Evolutionary conservation across 2,888 invertebrate genomes (phyloP), one percentile per base, ranked within the genome.

Genomic region (Onthophagus sagittarius): DNA sequence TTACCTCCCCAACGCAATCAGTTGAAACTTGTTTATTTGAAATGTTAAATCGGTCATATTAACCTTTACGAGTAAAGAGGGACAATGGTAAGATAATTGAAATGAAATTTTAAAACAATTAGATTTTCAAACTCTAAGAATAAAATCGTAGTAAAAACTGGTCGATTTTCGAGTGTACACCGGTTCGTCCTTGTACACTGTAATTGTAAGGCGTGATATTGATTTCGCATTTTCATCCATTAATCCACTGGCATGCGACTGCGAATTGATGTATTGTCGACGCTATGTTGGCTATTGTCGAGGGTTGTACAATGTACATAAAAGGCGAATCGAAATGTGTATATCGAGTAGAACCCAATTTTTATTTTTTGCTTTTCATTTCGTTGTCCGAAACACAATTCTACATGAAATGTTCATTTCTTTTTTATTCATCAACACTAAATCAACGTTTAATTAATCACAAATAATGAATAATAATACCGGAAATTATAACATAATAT

Each of bases 141-240:
- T n/a, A n/a, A 71, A 62, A 67, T n/a, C 67, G 31, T 23, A 23
- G 32, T 2, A 9, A 23, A 13, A 67, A 67, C 67, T 13, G 67
- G 67, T 67, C 31, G 23, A 67, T 67, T 31, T 32, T 67, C 32
- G n/a, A 23, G 23, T 23, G 23, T 3, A 23, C 23, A 62, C 67
- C 23, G 23, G 67, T 32, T 67, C 62, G 69, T 65, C 64, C 70
- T 71, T 71, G 67, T 64, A 65, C 71, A 39, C 67, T 71, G 71
- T 73, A 73, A 67, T 73, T 71, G 71, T 71, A 72, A 72, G 72
- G 62, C 15, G 69, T 5, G 14, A 63, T 74, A 74, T 74, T 69
- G 74, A 74, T 74, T 74, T 74, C 71, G 62, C 74, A 74, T 74
- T 74, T 74, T 71, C 74, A 71, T 71, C 71, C 71, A 71, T 71